Evolutionary conservation across 2,888 invertebrate species (phyloP).

Genomic region (Epinotia brunnichana): DNA sequence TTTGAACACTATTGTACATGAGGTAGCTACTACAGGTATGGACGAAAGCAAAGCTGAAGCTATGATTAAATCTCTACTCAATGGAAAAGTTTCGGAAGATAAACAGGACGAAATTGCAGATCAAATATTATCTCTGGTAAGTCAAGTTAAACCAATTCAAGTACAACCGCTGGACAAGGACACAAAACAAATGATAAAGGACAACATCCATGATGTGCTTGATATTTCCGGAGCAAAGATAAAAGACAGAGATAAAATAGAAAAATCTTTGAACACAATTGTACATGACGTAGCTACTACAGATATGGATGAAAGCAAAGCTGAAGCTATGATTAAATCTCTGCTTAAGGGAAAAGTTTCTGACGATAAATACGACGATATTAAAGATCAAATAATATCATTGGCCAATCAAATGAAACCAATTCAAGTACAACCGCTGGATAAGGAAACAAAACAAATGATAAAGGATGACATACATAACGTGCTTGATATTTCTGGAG

Average conservation of each 20-base stretch:
- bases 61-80: too few relatives aligned
- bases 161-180: too few relatives aligned
- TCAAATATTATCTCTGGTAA: too few relatives aligned
- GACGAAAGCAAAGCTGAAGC: too few relatives aligned
- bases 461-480: background rate
- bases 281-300: constrained; percentile 48
- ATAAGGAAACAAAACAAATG: background rate
- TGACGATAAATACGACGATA: constrained; percentile 43
- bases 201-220: background rate
- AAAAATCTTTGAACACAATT: constrained; percentile 30
- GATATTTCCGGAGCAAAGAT: background rate
- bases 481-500: background rate
- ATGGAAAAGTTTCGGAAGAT: too few relatives aligned
- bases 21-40: too few relatives aligned
- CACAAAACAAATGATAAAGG: background rate
- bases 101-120: too few relatives aligned
- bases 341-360: constrained; percentile 40
- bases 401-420: background rate
- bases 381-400: constrained; percentile 43
- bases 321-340: constrained; percentile 44
- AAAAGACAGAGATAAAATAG: too few relatives aligned
- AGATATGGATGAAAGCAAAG: constrained; percentile 38
- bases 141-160: too few relatives aligned
- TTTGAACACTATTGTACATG: constrained; percentile 18
- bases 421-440: background rate